Evolutionary conservation across 2,797 vertebrate genomes (phyloP), one percentile per base, ranked within the genome.

Genomic region (Cottoperca gobio): DNA sequence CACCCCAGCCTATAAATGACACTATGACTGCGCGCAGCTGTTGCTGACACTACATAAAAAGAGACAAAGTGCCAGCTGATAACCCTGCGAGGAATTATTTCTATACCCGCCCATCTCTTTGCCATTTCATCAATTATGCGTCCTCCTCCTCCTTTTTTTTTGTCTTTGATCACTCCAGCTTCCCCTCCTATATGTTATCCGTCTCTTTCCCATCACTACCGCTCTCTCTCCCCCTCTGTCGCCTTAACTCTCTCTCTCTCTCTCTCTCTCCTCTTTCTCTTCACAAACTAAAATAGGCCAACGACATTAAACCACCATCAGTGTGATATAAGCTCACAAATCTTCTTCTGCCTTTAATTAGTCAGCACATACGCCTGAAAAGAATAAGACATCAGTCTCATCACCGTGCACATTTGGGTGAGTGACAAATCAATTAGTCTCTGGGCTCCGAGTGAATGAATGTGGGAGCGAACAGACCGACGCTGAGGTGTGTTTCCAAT

Each of bases 31-130:
- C 65, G 88, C 40, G 42, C 5, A 10, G 77, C 77, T 81, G 73
- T 68, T 80, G 76, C 88, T 86, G 83, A 85, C 78, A 54, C 72
- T 24, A 84, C 78, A 83, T 81, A 85, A 83, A 87, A 88, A 75
- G 49, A 89, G 78, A 88, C 79, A 76, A 85, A 89, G 82, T 71
- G 82, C 79, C 72, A 45, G 52, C 57, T 71, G 87, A 83, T 87
- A 80, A 78, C 45, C 0, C 16, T 12, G 19, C 76, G 77, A 91
- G 81, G 67, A 69, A 84, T 84, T 79, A 24, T 57, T 61, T 75
- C 54, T 57, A 58, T 63, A 82, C 78, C 77, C 37, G n/a, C 55
- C 68, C 81, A 79, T 81, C 82, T 73, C 35, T 50, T 79, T 70
- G 69, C 79, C 69, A 61, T 85, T 84, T 77, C 70, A 86, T 86